These are phyloP conservation scores for Acropora tenuis DNA, from an alignment of 64 coral and sea anemone genomes.

Conservation along the genomic window DNA sequence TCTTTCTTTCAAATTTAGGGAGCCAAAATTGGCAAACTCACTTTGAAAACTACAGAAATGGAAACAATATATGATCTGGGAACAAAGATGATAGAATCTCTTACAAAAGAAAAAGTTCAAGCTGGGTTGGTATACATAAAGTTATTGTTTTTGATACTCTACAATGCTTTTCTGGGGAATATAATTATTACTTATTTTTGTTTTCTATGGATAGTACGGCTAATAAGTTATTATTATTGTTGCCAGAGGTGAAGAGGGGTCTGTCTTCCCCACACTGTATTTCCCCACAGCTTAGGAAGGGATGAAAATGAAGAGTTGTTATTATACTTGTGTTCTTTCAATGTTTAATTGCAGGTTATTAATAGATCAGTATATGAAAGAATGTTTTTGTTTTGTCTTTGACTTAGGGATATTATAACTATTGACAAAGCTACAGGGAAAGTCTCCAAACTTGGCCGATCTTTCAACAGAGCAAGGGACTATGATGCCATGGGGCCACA, in stretches of 20 bases:
- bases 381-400: not conserved
- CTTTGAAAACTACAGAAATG: constrained; percentile 99
- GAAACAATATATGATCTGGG: constrained; percentile 97
- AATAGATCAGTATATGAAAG: too few relatives aligned
- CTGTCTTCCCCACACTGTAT: too few relatives aligned
- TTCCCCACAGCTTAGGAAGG: too few relatives aligned
- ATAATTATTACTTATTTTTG: too few relatives aligned
- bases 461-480: constrained; percentile 96
- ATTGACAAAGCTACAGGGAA: constrained; percentile 99
- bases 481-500: constrained; percentile 99
- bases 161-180: too few relatives aligned
- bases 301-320: too few relatives aligned
- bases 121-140: constrained; percentile 75
- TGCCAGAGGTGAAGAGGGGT: too few relatives aligned
- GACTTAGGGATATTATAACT: constrained; percentile 91
- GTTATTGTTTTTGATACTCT: too few relatives aligned
- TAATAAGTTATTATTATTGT: too few relatives aligned
- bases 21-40: constrained; percentile 96
- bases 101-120: constrained; percentile 99
- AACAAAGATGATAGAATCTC: constrained; percentile 99
- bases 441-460: constrained; percentile 95
- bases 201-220: too few relatives aligned
- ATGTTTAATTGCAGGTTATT: too few relatives aligned
- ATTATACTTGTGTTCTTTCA: too few relatives aligned
- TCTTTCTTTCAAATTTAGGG: constrained; percentile 43